Percentiles rank a stretch among this genome's conserved stretches.
Evolutionary conservation across 2,113 vertebrate species (phyloP).

Genomic region (Pan paniscus): DNA sequence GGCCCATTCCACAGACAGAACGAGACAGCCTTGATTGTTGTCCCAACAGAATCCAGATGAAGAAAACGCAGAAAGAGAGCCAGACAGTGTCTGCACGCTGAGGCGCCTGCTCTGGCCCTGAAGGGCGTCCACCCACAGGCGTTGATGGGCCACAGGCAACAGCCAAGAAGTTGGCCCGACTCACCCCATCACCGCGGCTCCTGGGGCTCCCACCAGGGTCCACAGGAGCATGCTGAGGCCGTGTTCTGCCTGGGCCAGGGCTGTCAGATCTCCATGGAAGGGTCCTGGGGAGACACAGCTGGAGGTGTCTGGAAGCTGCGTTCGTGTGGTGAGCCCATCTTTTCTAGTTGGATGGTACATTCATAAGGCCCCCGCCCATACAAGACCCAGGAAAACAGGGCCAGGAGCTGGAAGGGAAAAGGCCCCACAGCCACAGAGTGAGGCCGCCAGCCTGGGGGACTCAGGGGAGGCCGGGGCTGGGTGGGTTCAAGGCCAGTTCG

Average conservation of each 20-base stretch:
- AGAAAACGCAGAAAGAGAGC: not conserved
- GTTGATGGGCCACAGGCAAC: accelerated
- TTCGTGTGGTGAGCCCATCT: accelerated
- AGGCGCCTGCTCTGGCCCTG: not conserved
- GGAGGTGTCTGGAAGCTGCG: accelerated
- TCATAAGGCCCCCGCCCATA: not conserved
- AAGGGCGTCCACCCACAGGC: accelerated
- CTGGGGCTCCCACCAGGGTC: no score
- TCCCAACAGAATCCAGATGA: not conserved
- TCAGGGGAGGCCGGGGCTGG: accelerated
- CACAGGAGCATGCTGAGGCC: not conserved
- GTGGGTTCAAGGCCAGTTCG: not conserved
- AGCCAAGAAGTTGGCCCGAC: not conserved
- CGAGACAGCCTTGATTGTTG: not conserved
- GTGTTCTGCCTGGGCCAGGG: not conserved
- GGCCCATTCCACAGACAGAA: accelerated
- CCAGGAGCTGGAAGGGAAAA: no score
- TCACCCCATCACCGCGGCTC: no score
- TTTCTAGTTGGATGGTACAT: accelerated
- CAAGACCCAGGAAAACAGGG: not conserved
- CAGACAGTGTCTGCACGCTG: accelerated
- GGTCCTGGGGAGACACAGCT: accelerated
- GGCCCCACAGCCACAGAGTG: accelerated
- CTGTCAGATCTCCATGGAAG: not conserved
- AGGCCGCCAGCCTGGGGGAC: no score